A percentile compares a stretch with the other conserved stretches of the same genome.
phyloP scores from a whole-genome alignment of 2,888 invertebrate genomes.

The Autographa pulchrina region DNA sequence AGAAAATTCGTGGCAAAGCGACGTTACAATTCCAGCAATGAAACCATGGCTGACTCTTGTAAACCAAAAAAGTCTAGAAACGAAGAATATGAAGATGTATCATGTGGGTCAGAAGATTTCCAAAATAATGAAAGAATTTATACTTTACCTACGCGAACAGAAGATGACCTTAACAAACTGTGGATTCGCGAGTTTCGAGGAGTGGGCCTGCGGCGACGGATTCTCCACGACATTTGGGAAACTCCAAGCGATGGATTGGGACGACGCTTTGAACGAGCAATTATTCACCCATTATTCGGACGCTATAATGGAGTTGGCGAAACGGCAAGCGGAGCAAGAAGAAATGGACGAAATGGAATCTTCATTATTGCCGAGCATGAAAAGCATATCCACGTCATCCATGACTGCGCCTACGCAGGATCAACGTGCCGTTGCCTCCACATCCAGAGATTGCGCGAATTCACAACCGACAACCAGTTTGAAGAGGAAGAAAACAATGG shows the following conservation, averaged over 20 bases:
- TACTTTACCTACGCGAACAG: neutral
- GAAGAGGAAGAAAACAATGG: neutral
- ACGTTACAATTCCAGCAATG: neutral
- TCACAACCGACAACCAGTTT: neutral
- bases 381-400: neutral
- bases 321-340: neutral
- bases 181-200: slow-evolving; percentile 12
- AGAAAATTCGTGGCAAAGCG: slow-evolving; percentile 8
- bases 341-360: neutral
- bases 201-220: slow-evolving; percentile 7
- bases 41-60: neutral
- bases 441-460: neutral
- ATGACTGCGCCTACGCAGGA: neutral
- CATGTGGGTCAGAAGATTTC: neutral
- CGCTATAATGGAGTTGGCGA: neutral
- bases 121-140: slow-evolving; percentile 1
- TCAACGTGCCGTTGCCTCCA: neutral
- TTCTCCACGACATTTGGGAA: slow-evolving; percentile 11
- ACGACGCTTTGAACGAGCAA: slow-evolving; percentile 1
- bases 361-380: neutral
- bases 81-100: slow-evolving; percentile 7
- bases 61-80: neutral
- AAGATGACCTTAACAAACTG: slow-evolving; percentile 5
- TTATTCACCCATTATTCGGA: slow-evolving; percentile 9
- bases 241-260: slow-evolving; percentile 8